A percentile compares a stretch with the other conserved stretches of the same genome.
Conservation (phyloP, 2,888 invertebrate genomes). For the Microplitis manilae region DNA sequence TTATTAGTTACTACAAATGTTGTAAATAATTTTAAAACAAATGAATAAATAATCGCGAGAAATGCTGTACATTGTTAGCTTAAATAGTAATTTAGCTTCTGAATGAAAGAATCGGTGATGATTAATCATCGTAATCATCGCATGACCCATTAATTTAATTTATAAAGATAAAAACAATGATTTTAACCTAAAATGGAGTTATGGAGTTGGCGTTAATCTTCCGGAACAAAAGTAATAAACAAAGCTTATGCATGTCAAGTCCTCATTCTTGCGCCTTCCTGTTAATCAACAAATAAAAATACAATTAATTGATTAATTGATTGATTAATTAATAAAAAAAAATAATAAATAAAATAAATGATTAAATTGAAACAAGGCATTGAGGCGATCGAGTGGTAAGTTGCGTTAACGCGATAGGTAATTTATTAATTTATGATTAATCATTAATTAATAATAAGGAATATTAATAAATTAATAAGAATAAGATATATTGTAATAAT, state of each 20-base stretch:
- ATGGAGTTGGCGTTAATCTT: background rate
- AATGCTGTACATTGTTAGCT: background rate
- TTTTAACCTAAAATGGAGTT: background rate
- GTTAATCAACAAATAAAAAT: background rate
- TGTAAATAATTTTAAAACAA: background rate
- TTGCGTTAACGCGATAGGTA: background rate
- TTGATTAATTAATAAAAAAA: background rate
- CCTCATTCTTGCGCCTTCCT: constrained; percentile 1
- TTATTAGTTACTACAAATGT: background rate
- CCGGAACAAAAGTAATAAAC: background rate
- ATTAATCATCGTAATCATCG: background rate
- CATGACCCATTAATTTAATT: background rate
- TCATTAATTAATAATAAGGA: constrained; percentile 50
- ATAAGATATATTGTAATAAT: constrained; percentile 26
- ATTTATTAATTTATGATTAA: constrained; percentile 17
- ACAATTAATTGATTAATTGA: background rate
- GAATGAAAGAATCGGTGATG: background rate
- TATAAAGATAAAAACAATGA: background rate
- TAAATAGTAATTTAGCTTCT: background rate
- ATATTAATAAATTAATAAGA: background rate
- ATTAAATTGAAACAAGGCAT: background rate
- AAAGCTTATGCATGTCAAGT: background rate
- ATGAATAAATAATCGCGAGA: background rate
- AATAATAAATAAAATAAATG: background rate
- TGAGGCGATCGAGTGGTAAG: background rate